Evolutionary conservation across 1,140 invertebrate genomes (phyloP).

Genomic region (Philopotamus ludificatus): DNA sequence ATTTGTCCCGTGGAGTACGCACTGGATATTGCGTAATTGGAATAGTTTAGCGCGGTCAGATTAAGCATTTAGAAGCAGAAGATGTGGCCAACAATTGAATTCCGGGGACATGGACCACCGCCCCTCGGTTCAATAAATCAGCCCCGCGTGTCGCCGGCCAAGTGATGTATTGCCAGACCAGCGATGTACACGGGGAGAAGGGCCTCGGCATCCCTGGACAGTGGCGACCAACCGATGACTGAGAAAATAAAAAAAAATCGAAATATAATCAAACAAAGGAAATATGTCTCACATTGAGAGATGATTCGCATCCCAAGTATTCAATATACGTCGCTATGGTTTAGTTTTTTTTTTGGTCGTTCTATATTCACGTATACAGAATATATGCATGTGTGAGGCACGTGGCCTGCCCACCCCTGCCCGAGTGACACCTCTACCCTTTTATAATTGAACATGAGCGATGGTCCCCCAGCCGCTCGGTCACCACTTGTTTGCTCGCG

Average conservation of each 20-base stretch:
- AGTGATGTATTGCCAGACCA: slow-evolving; percentile 29
- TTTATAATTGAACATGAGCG: slow-evolving; percentile 42
- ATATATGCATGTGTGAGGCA: not conserved
- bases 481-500: slow-evolving; percentile 37
- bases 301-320: too few relatives aligned
- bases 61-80: slow-evolving; percentile 26
- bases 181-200: slow-evolving; percentile 15
- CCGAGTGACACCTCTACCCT: slow-evolving; percentile 37
- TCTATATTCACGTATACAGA: not conserved
- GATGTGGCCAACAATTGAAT: slow-evolving; percentile 33
- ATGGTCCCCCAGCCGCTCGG: slow-evolving; percentile 36
- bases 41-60: slow-evolving; percentile 29
- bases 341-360: slow-evolving; percentile 1
- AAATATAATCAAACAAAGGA: slow-evolving; percentile 53
- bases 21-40: slow-evolving; percentile 22
- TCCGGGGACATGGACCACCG: slow-evolving; percentile 13
- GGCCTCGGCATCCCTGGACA: not conserved
- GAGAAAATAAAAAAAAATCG: slow-evolving; percentile 55
- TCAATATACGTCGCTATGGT: too few relatives aligned
- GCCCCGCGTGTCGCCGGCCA: slow-evolving; percentile 19
- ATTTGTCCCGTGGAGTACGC: not conserved
- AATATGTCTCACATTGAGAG: slow-evolving; percentile 61
- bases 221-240: not conserved
- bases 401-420: slow-evolving; percentile 10
- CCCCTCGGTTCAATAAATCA: slow-evolving; percentile 32